Conservation (phyloP, 2,797 vertebrate genomes). For the Macrochelys suwanniensis region DNA sequence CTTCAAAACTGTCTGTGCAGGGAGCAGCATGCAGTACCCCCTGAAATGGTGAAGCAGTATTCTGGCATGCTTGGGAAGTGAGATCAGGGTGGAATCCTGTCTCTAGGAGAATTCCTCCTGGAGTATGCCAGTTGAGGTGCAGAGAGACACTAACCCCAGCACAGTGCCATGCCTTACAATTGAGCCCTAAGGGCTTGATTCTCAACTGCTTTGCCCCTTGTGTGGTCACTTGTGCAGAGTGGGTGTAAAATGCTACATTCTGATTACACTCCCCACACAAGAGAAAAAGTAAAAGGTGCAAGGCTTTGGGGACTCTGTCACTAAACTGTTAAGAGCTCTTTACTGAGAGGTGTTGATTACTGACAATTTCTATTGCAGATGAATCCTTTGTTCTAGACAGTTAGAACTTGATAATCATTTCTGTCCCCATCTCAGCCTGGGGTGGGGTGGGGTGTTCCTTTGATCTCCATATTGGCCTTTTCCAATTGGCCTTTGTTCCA, state of each 20-base stretch:
- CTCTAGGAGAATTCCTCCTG: background rate
- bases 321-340: background rate
- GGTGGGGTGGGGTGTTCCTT: background rate
- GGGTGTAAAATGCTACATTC: background rate
- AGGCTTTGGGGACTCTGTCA: background rate
- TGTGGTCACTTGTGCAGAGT: background rate
- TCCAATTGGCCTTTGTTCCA: background rate
- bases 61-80: background rate
- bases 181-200: background rate
- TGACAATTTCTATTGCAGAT: background rate
- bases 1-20: fast-evolving
- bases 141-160: background rate
- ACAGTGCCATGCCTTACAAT: background rate
- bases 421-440: background rate
- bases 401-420: slow-evolving; percentile 1
- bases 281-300: background rate
- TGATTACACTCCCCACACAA: background rate
- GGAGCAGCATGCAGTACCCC: background rate
- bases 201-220: background rate
- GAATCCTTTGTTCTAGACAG: background rate
- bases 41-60: background rate
- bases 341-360: background rate
- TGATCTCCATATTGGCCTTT: background rate
- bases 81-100: background rate
- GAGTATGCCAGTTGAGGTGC: background rate